These are phyloP conservation scores for Sigmodon hispidus DNA, from an alignment of 2,113 vertebrate genomes.

Conservation along the genomic window DNA sequence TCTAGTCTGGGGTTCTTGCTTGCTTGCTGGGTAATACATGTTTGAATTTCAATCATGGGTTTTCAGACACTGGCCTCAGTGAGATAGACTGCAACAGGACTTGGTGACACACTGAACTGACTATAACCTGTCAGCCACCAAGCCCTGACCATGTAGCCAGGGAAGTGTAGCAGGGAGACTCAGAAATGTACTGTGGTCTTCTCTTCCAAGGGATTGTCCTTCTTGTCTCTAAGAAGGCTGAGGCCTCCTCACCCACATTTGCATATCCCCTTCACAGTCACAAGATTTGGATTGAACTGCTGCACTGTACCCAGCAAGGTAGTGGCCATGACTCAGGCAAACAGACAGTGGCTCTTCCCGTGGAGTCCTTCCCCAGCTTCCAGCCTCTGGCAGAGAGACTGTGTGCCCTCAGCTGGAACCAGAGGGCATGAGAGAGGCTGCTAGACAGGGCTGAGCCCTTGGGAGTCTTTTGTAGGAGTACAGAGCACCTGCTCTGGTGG, in stretches of 20 bases:
- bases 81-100: background rate
- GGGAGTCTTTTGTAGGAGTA: background rate
- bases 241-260: background rate
- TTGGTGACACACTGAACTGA: background rate
- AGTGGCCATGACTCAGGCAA: background rate
- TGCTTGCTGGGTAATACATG: background rate
- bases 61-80: background rate
- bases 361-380: background rate
- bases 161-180: background rate
- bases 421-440: background rate
- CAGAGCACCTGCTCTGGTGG: background rate
- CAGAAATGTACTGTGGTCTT: background rate
- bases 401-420: background rate
- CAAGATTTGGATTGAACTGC: background rate
- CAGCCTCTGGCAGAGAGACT: background rate
- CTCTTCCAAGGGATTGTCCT: background rate
- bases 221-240: no score
- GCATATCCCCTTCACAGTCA: background rate
- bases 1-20: background rate
- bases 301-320: background rate
- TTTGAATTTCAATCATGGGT: background rate
- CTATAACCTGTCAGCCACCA: background rate
- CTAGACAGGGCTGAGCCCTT: background rate
- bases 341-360: background rate
- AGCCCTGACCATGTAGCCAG: rapidly evolving